These are phyloP conservation scores for Neolamprologus sp. DNA, from an alignment of 2,113 vertebrate genomes.

Conservation along the genomic window DNA sequence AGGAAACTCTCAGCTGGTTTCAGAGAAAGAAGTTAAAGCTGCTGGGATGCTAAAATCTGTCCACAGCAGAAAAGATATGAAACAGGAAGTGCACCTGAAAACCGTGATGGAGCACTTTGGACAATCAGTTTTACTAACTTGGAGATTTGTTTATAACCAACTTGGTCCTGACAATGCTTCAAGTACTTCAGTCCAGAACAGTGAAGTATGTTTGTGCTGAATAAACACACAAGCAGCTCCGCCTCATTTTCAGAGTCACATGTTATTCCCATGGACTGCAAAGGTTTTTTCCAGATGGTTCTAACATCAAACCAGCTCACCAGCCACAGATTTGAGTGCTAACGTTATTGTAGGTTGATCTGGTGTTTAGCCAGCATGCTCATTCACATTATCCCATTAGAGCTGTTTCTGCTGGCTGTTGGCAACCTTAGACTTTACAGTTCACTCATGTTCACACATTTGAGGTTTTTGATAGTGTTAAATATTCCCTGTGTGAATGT, in stretches of 20 bases:
- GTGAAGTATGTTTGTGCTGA: constrained; percentile 18
- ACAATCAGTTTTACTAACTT: not conserved
- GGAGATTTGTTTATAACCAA: not conserved
- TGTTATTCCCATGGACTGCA: constrained; percentile 19
- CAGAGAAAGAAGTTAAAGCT: not conserved
- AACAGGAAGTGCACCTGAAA: not conserved
- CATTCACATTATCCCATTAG: not conserved
- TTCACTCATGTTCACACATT: not conserved
- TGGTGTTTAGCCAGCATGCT: not conserved
- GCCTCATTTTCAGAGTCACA: not conserved
- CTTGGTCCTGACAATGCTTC: not conserved
- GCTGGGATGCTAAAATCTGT: not conserved
- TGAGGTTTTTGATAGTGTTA: not conserved
- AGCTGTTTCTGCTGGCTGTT: not conserved
- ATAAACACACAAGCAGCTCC: constrained; percentile 9
- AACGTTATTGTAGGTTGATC: not conserved
- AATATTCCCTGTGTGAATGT: not conserved
- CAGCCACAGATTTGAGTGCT: not conserved
- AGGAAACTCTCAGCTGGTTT: not conserved
- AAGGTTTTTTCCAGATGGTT: constrained; percentile 49
- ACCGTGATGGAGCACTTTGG: not conserved
- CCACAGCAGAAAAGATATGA: not conserved
- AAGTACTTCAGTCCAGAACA: not conserved
- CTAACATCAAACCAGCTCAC: not conserved
- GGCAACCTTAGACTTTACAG: not conserved